These are phyloP conservation scores for Hymenopus coronatus DNA, from an alignment of 2,888 invertebrate species.

Conservation along the genomic window DNA sequence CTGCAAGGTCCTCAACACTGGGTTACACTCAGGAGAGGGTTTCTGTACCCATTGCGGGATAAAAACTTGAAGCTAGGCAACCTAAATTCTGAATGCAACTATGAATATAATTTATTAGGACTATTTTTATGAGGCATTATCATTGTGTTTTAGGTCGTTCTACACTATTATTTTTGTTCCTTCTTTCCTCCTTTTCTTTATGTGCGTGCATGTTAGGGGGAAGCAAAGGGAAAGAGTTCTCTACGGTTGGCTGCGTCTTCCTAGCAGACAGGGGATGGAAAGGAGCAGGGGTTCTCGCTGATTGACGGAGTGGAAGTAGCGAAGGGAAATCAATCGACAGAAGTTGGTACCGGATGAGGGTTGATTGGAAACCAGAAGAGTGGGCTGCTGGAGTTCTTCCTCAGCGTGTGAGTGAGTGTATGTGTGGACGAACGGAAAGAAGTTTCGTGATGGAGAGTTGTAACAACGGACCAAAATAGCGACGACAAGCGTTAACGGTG, in stretches of 20 bases:
- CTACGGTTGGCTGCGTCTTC: neutral
- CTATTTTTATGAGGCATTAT: neutral
- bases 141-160: neutral
- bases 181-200: neutral
- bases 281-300: neutral
- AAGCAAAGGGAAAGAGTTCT: neutral
- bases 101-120: neutral
- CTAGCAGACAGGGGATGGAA: neutral
- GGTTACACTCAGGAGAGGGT: too few species aligned
- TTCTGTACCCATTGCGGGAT: too few species aligned
- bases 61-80: too few species aligned
- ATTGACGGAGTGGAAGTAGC: constrained; percentile 1
- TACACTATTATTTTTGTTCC: neutral
- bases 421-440: neutral
- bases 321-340: constrained; percentile 6
- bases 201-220: neutral
- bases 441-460: neutral
- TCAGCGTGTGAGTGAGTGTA: neutral
- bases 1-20: too few species aligned
- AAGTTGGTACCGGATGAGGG: neutral
- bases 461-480: neutral
- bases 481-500: neutral
- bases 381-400: neutral
- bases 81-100: neutral
- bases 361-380: constrained; percentile 13